Evolutionary conservation across 30 jellyfish, hydroid and myxozoan genomes (phyloP).

Genomic region (Clytia hemisphaerica): DNA sequence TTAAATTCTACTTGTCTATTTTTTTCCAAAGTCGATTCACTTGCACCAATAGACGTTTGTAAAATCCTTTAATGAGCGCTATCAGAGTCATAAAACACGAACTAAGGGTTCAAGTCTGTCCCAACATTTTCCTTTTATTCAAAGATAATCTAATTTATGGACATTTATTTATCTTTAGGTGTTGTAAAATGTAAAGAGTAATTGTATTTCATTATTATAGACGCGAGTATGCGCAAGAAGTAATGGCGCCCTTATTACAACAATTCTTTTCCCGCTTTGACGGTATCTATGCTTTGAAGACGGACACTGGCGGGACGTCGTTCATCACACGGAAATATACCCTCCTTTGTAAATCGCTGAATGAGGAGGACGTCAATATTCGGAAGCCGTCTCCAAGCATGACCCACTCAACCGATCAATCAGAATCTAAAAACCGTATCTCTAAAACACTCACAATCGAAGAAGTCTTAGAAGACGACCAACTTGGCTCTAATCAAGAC

Average conservation of each 20-base stretch:
- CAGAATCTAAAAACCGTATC: no score
- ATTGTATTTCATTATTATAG: no score
- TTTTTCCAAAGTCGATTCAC: no score
- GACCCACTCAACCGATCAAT: neutral
- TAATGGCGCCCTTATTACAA: constrained; percentile 73
- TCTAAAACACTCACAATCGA: constrained; percentile 1
- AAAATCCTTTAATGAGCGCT: no score
- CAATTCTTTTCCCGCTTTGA: constrained; percentile 87
- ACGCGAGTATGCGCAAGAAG: constrained; percentile 71
- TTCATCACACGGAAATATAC: constrained; percentile 52
- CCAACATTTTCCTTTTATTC: no score
- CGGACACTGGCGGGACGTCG: constrained; percentile 22
- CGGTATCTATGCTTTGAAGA: constrained; percentile 62
- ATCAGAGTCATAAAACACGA: no score
- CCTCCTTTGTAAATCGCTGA: constrained; percentile 6
- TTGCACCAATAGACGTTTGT: no score
- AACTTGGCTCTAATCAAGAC: neutral
- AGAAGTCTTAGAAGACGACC: constrained; percentile 3
- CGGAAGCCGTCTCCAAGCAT: neutral
- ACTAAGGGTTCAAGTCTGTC: no score
- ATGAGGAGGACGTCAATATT: neutral
- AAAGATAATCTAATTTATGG: no score
- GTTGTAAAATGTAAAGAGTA: no score
- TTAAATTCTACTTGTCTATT: no score
- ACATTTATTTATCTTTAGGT: no score